A percentile compares a stretch with the other conserved stretches of the same genome.
Conservation (phyloP, 2,797 vertebrate species). For the Triplophysa bombifrons region DNA sequence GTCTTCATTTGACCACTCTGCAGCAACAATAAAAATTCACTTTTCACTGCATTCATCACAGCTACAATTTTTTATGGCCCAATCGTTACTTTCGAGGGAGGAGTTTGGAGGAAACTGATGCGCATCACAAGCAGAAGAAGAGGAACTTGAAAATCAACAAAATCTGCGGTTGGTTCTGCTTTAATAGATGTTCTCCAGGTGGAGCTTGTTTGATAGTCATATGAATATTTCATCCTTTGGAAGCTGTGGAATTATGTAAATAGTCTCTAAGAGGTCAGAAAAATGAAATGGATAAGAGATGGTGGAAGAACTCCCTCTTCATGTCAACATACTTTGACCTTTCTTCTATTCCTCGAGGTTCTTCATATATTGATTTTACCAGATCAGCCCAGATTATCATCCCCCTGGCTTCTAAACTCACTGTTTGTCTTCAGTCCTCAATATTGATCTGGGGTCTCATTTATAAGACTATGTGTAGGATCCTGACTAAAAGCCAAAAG, state of each 20-base stretch:
- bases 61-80: constrained; percentile 1
- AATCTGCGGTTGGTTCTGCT: constrained; percentile 7
- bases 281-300: constrained; percentile 25
- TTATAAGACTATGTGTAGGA: too few relatives aligned
- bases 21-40: constrained; percentile 4
- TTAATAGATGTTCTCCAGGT: constrained; percentile 3
- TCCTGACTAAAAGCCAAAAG: too few relatives aligned
- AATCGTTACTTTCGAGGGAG: constrained; percentile 31
- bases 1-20: not conserved
- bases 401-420: constrained; percentile 4
- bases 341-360: constrained; percentile 34
- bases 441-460: constrained; percentile 11
- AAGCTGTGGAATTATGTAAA: constrained; percentile 37
- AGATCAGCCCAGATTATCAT: constrained; percentile 44
- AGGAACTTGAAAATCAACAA: not conserved
- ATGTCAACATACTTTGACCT: constrained; percentile 48
- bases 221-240: constrained; percentile 22
- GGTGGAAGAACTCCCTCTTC: constrained; percentile 1
- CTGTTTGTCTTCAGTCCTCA: constrained; percentile 21
- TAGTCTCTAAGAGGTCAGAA: constrained; percentile 1
- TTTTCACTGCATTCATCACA: constrained; percentile 21
- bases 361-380: constrained; percentile 28
- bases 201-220: not conserved
- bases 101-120: not conserved
- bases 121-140: not conserved